Evolutionary conservation across 1,140 invertebrate genomes (phyloP).

Genomic region (Mactra quadrangularis): DNA sequence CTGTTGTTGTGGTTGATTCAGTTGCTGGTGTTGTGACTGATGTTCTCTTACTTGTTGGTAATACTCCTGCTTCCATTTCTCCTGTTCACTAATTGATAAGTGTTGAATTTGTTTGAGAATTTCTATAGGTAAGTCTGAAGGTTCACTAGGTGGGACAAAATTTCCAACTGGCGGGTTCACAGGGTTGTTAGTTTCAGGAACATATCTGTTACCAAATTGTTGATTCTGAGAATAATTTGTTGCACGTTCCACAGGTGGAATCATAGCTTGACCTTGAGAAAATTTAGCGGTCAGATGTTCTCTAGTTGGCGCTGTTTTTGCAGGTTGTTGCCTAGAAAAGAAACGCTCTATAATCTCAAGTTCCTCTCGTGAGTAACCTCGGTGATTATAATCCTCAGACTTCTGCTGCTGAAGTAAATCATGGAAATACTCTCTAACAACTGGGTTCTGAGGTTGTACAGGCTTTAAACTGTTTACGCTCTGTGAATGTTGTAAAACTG

Average conservation of each 20-base stretch:
- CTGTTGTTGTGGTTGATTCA: neutral
- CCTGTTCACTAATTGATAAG: neutral
- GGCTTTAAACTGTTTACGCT: slow-evolving; percentile 12
- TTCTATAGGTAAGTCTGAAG: neutral
- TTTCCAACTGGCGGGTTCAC: slow-evolving; percentile 15
- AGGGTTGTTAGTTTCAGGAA: neutral
- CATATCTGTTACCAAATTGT: neutral
- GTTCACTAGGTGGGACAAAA: too few relatives aligned
- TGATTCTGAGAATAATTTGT: neutral
- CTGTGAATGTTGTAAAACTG: neutral
- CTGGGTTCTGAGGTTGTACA: slow-evolving; percentile 7
- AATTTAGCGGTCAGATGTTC: neutral
- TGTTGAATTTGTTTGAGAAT: neutral
- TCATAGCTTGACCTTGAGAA: neutral
- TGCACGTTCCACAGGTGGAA: neutral
- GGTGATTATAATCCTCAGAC: neutral
- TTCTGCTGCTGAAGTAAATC: neutral
- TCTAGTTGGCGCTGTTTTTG: neutral
- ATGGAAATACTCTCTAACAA: slow-evolving; percentile 18
- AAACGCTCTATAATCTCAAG: neutral
- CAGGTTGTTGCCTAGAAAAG: neutral
- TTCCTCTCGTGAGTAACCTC: neutral
- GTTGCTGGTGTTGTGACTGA: neutral
- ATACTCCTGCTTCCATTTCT: neutral
- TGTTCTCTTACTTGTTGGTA: neutral